Evolutionary conservation across 2,888 invertebrate genomes (phyloP).

Genomic region (Adineta ricciae): DNA sequence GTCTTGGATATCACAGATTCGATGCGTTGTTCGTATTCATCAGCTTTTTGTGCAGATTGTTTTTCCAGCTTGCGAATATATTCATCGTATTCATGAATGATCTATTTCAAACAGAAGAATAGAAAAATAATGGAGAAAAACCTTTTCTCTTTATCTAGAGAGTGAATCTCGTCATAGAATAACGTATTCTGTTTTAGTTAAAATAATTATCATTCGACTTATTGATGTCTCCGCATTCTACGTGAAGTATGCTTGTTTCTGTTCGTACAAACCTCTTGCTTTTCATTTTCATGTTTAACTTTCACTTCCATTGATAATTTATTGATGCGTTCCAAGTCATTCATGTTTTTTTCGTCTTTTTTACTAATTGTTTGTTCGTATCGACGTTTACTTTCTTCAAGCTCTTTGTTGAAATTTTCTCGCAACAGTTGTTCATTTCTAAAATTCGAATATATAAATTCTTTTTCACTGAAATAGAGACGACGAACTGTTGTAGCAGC

Average conservation of each 20-base stretch:
- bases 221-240: too few species aligned
- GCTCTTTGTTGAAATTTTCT: not conserved
- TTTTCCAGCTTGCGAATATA: not conserved
- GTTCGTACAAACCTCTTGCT: not conserved
- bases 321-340: not conserved
- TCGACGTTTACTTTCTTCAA: not conserved
- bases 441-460: not conserved
- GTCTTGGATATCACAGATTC: not conserved
- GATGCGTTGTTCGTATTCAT: constrained; percentile 14
- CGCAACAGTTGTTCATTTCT: not conserved
- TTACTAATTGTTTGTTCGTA: not conserved
- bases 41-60: not conserved
- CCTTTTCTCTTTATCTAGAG: too few species aligned
- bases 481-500: not conserved
- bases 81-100: not conserved
- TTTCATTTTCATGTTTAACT: not conserved
- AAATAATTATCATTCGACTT: too few species aligned
- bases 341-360: not conserved
- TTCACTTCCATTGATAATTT: not conserved
- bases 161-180: too few species aligned
- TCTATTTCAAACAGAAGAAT: not conserved
- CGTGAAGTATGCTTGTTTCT: too few species aligned
- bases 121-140: too few species aligned
- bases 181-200: too few species aligned
- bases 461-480: not conserved